Evolutionary conservation across 2,888 invertebrate genomes (phyloP).

Genomic region (Prostheceraeus crozeri): DNA sequence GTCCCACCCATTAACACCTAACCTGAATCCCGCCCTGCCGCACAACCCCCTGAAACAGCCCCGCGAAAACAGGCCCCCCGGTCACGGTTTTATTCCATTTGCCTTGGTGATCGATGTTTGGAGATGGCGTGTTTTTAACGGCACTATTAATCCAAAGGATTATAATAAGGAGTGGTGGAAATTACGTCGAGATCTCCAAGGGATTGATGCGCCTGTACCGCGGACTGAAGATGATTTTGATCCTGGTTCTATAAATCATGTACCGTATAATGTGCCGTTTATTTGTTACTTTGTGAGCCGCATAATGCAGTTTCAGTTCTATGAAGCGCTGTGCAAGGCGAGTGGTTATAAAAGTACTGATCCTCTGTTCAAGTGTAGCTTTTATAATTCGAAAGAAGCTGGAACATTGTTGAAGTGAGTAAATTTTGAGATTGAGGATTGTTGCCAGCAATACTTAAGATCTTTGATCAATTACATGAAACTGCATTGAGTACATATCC

Average conservation of each 20-base stretch:
- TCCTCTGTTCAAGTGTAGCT: slow-evolving; percentile 44
- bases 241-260: slow-evolving; percentile 52
- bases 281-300: slow-evolving; percentile 45
- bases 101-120: slow-evolving; percentile 58
- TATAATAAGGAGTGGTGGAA: slow-evolving; percentile 59
- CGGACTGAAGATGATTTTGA: slow-evolving; percentile 48
- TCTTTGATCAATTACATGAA: too few relatives aligned
- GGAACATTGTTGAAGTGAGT: too few relatives aligned
- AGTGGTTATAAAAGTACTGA: slow-evolving; percentile 42
- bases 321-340: slow-evolving; percentile 43
- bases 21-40: too few relatives aligned
- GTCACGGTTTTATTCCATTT: slow-evolving; percentile 58
- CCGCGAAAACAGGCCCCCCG: too few relatives aligned
- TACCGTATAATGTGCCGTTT: slow-evolving; percentile 46
- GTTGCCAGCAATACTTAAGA: too few relatives aligned
- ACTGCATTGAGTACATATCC: too few relatives aligned
- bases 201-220: slow-evolving; percentile 49
- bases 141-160: slow-evolving; percentile 45
- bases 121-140: slow-evolving; percentile 57
- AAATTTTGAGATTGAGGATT: too few relatives aligned
- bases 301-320: slow-evolving; percentile 46
- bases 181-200: slow-evolving; percentile 55
- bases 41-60: too few relatives aligned
- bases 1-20: too few relatives aligned
- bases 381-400: slow-evolving; percentile 41